These are phyloP conservation scores for Lateolabrax maculatus DNA, from an alignment of 2,797 vertebrate genomes.

Conservation along the genomic window DNA sequence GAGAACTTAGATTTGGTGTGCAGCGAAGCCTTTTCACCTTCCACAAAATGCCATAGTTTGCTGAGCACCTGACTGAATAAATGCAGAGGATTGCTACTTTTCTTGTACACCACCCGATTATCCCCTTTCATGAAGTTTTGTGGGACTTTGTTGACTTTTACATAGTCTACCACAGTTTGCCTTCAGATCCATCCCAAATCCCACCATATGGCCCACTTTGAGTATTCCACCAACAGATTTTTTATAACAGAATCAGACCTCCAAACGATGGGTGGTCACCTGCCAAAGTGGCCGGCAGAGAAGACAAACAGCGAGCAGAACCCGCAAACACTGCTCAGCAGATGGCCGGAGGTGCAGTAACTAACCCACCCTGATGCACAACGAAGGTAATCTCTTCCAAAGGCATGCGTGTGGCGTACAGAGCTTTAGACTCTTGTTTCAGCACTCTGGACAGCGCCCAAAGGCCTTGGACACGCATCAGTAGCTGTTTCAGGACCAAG, in stretches of 20 bases:
- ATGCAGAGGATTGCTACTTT: neutral
- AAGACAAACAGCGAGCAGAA: slow-evolving; percentile 26
- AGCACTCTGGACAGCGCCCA: slow-evolving; percentile 65
- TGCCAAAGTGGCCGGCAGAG: slow-evolving; percentile 39
- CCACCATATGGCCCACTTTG: slow-evolving; percentile 52
- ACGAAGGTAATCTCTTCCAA: slow-evolving; percentile 41
- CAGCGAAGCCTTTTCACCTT: neutral
- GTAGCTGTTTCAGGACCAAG: slow-evolving; percentile 64
- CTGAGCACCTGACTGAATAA: neutral
- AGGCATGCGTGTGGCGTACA: slow-evolving; percentile 32
- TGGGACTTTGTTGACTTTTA: slow-evolving; percentile 24
- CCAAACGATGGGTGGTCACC: slow-evolving; percentile 27
- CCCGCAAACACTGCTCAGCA: slow-evolving; percentile 32
- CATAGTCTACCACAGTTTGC: slow-evolving; percentile 8
- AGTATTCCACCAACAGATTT: neutral
- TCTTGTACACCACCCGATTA: neutral
- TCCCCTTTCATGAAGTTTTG: slow-evolving; percentile 34
- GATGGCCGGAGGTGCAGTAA: slow-evolving; percentile 68
- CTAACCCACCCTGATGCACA: slow-evolving; percentile 36
- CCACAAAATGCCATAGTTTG: neutral
- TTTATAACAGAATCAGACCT: slow-evolving; percentile 21
- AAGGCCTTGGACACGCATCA: slow-evolving; percentile 29
- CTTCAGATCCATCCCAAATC: slow-evolving; percentile 18
- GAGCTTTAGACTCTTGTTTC: slow-evolving; percentile 49
- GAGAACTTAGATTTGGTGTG: neutral